Evolutionary conservation across 2,113 vertebrate genomes (phyloP), one percentile per base, ranked within the genome.

Genomic region (Lathamus discolor): DNA sequence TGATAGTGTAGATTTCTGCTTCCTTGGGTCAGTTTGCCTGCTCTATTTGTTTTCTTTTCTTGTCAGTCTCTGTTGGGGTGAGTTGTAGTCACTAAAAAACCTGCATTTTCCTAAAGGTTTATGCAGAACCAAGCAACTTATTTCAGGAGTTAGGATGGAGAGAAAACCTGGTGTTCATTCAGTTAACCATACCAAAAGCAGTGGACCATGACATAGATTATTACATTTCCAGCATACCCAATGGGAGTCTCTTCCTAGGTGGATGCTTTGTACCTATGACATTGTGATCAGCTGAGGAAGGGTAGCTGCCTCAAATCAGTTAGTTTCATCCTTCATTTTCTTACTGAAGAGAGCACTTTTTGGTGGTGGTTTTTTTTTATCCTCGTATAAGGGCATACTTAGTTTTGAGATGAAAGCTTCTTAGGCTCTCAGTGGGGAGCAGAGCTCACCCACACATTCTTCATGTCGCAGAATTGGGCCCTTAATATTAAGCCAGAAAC

Each of bases 171-270:
- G 20, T 18, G 17, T 70, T 88, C 35, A 13, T 64, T 75, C 39
- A 29, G 29, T 69, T 68, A 64, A 73, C 17, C 64, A 17, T 46
- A 51, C 0, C 3, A 49, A 66, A 89, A 73, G 4, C 11, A 13
- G 73, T 9, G 25, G 23, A 24, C 49, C 7, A 1, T 83, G 52
- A 18, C 33, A 51, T 4, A 46, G 43, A 23, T 83, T 15, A 23
- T 64, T 70, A 3, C 11, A 25, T 52, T 92, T 78, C 46, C 9
- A 7, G 25, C 18, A 9, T 29, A 29, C 14, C 31, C 35, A 51
- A 0, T 19, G 41, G 1, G 3, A n/a, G 33, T 72, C 51, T 70
- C 0, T 77, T 92, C 61, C 27, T 48, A 11, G 33, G 10, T 61
- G 46, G 33, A 20, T 68, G 69, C 25, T 63, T 70, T 68, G 22